phyloP scores from a whole-genome alignment of 2,113 vertebrate species.

The Thunnus maccoyii region DNA sequence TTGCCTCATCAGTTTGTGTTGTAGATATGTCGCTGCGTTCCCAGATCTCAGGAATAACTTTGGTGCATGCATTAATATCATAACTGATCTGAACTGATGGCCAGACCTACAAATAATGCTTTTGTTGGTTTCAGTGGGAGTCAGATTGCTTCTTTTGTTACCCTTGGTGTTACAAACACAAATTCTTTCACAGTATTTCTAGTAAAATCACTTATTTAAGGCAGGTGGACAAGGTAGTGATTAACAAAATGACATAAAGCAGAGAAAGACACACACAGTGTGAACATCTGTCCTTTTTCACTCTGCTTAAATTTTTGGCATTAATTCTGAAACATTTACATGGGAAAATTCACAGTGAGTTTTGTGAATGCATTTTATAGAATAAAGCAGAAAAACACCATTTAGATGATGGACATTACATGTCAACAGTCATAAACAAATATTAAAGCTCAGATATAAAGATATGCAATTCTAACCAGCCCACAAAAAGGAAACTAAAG shows the following conservation, averaged over 20 bases:
- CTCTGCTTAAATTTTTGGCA: conserved; percentile 7
- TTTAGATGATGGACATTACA: not conserved
- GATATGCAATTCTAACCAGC: conserved; percentile 56
- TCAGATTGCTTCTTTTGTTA: not conserved
- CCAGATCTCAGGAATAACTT: no score
- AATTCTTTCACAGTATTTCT: conserved; percentile 16
- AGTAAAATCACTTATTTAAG: conserved; percentile 5
- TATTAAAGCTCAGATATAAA: conserved; percentile 47
- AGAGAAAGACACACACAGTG: not conserved
- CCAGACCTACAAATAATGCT: no score
- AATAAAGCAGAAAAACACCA: conserved; percentile 33
- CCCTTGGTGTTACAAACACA: not conserved
- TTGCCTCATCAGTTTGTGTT: no score
- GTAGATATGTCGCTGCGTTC: no score
- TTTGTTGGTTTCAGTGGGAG: not conserved
- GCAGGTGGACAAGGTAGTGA: not conserved
- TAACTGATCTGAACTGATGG: no score
- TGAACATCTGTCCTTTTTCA: not conserved
- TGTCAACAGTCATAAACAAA: conserved; percentile 15
- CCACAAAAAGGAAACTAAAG: conserved; percentile 58
- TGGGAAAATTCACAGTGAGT: conserved; percentile 10
- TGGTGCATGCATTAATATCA: no score
- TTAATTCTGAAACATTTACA: conserved; percentile 26
- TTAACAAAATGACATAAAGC: conserved; percentile 2
- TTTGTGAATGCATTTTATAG: not conserved